Evolutionary conservation across 1,140 invertebrate genomes (phyloP).

Genomic region (Brachionus koreanus): DNA sequence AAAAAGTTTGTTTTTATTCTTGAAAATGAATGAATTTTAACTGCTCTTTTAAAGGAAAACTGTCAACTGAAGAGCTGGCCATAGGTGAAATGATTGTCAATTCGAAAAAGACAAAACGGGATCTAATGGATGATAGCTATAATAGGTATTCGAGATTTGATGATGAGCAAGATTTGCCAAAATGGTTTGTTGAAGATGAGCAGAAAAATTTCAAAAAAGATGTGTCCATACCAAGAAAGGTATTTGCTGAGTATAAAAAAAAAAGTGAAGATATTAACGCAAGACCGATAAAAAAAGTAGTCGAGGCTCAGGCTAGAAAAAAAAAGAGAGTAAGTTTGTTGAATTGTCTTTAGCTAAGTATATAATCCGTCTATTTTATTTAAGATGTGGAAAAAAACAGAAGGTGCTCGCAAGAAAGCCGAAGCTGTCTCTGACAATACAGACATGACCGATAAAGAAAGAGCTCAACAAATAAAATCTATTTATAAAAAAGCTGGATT

Average conservation of each 20-base stretch:
- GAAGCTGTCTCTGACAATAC: conserved; percentile 82
- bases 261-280: conserved; percentile 79
- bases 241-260: conserved; percentile 62
- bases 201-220: conserved; percentile 77
- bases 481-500: conserved; percentile 85
- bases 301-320: conserved; percentile 95
- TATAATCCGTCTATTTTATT: conserved; percentile 27
- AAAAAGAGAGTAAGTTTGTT: conserved; percentile 70
- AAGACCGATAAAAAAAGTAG: conserved; percentile 92
- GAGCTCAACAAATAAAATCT: conserved; percentile 77
- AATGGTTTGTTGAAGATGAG: conserved; percentile 95
- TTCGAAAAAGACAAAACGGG: conserved; percentile 53
- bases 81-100: conserved; percentile 55
- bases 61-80: conserved; percentile 47
- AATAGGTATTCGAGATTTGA: conserved; percentile 63
- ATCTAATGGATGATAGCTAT: conserved; percentile 55
- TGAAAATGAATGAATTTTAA: background rate
- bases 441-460: conserved; percentile 84
- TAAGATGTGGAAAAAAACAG: conserved; percentile 68
- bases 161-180: conserved; percentile 70
- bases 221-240: conserved; percentile 70
- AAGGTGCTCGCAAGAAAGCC: conserved; percentile 90
- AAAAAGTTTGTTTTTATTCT: background rate
- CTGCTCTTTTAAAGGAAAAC: conserved; percentile 46
- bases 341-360: background rate